Base-by-base conservation (phyloP, 2,888 invertebrate species). In the Dendrolimus houi region DNA sequence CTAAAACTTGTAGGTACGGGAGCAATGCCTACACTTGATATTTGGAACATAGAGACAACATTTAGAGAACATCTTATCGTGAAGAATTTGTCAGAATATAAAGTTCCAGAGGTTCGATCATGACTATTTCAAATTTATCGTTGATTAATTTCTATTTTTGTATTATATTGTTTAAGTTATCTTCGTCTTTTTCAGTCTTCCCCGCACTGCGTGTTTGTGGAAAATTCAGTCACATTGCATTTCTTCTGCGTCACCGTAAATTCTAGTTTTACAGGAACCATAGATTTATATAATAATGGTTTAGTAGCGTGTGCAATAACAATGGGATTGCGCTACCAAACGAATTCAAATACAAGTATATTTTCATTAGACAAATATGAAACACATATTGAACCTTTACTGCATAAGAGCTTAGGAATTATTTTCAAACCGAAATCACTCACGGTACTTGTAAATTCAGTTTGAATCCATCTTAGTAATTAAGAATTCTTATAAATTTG, bases 21-120 rank as follows among this genome's bases (percentile, higher is more conserved):
- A 29, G 91, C 90, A n/a, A 79, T 92, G 67, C 93, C 94, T 0
- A 79, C 77, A 9, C 70, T 94, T 57, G 92, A 93, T 69, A 91
- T 93, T 58, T 81, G 87, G 72, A 91, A 93, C 70, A 72, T 91
- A 29, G 86, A 91, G 57, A 87, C 84, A 2, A 93, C 94, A 1
- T 94, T 94, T 70, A 86, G 88, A 60, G 92, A 93, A 72, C 92
- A 92, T 67, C 83, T 92, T 17, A 85, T 94, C 59, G 91, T 93
- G 1, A 88, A 93, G 67, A 83, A 78, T 58, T 67, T 92, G 55
- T 69, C 81, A 0, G 92, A 93, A 60, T 92, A 92, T 62, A 79
- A 86, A 67, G 83, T 85, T 53, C 88, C 86, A 1, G 89, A 91
- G 83, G 89, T 89, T 72, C 55, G 52, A 47, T 47, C 9, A 52